Evolutionary conservation across 2,888 invertebrate species (phyloP), one percentile per base, ranked within the genome.

Genomic region (Synergus itoensis): DNA sequence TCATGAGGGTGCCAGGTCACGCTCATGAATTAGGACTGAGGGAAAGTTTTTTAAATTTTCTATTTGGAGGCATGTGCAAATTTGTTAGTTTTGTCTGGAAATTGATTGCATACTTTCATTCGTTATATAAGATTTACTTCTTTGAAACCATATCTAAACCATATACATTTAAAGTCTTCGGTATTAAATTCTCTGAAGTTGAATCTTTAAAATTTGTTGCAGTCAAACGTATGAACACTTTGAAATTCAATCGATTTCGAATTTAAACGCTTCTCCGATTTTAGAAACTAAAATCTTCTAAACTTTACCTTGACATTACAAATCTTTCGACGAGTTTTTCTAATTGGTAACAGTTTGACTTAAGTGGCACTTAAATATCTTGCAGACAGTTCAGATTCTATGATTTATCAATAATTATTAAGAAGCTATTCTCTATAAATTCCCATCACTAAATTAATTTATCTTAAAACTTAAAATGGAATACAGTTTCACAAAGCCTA

Each of bases 231-330:
- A 36, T 36, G 36, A 36, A 36, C 5, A 36, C 36, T 36, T 36
- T 36, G 36, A 7, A 36, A 36, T 36, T 36, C 5, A 36, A 36
- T 36, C 43, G 43, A 43, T 43, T 43, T 43, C 9, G 2, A 43
- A 43, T 36, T 36, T 36, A 36, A 36, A 36, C 36, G 36, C 5
- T 7, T 36, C 7, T 36, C 36, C 36, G 5, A 43, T 43, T 43
- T 43, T 43, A 43, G 11, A n/a, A n/a, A n/a, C n/a, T n/a, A n/a
- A n/a, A n/a, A n/a, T n/a, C 40, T 65, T 65, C 41, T 41, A 65
- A 65, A 65, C 64, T 14, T 14, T n/a, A 65, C 65, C 65, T 65
- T 65, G 65, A 43, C 40, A 41, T 41, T 65, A 41, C 40, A 43
- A n/a, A 41, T 65, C 43, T 65, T 41, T 11, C 4, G 40, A 16